Evolutionary conservation across 2,113 vertebrate species (phyloP).

Genomic region (Podarcis cretensis): DNA sequence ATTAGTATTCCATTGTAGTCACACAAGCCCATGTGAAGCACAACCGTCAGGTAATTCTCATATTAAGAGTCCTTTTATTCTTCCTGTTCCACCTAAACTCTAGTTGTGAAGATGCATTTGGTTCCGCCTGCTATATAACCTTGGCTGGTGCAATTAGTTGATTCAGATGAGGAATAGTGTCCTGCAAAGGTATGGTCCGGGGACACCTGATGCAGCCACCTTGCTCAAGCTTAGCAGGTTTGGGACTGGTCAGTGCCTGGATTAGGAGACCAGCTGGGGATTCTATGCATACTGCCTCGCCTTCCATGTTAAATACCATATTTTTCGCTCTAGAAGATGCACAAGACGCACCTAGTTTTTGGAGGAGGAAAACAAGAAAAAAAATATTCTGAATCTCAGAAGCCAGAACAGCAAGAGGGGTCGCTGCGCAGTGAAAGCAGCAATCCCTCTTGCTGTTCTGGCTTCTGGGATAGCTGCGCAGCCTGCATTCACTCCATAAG

Average conservation of each 20-base stretch:
- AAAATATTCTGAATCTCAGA: no score
- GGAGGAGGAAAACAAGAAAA: no score
- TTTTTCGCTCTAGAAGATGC: no score
- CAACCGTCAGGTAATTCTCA: conserved; percentile 33
- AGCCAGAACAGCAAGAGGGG: no score
- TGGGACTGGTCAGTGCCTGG: no score
- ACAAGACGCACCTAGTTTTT: no score
- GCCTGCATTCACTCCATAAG: no score
- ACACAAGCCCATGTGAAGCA: background rate
- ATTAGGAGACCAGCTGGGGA: background rate
- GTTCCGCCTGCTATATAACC: background rate
- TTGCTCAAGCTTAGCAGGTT: background rate
- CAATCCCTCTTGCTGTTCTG: no score
- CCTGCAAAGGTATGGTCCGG: background rate
- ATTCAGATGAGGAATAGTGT: background rate
- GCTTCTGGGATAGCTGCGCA: no score
- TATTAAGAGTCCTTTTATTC: conserved; percentile 27
- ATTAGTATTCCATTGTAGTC: background rate
- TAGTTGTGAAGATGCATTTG: conserved; percentile 24
- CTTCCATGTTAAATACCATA: background rate
- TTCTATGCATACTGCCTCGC: background rate
- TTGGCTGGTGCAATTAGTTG: background rate
- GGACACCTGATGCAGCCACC: background rate
- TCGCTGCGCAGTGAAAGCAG: no score
- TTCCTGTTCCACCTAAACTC: background rate